These are phyloP conservation scores for Orthonychiurus folsomi DNA, from an alignment of 2,888 invertebrate genomes.

Conservation along the genomic window DNA sequence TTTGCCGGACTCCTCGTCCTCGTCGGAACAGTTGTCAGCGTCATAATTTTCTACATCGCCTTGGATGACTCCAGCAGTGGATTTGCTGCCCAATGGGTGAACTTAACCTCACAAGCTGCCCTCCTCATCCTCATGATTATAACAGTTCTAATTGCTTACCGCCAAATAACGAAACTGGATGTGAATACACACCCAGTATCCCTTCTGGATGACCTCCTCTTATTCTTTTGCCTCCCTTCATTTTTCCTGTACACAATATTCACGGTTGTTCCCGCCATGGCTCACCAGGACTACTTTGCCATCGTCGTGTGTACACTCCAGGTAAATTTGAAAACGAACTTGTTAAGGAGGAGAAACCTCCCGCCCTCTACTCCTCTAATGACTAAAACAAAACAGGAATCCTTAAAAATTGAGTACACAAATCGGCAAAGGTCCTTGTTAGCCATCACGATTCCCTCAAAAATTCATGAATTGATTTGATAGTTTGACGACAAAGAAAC, in stretches of 20 bases:
- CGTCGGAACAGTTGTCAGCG: constrained; percentile 52
- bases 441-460: too few species aligned
- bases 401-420: too few species aligned
- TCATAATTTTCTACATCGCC: constrained; percentile 55
- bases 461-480: background rate
- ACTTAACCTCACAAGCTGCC: constrained; percentile 40
- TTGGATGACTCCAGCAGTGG: constrained; percentile 45
- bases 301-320: constrained; percentile 51
- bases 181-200: constrained; percentile 57
- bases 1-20: constrained; percentile 59
- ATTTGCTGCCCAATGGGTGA: constrained; percentile 40
- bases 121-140: constrained; percentile 54
- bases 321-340: too few species aligned
- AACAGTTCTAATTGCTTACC: constrained; percentile 53
- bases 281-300: constrained; percentile 49
- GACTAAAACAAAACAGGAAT: too few species aligned
- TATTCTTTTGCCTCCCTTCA: constrained; percentile 63
- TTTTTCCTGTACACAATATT: constrained; percentile 63
- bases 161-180: constrained; percentile 57
- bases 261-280: constrained; percentile 58
- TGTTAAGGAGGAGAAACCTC: background rate
- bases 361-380: background rate
- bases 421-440: too few species aligned
- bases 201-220: constrained; percentile 58
- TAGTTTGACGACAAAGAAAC: background rate